Conservation (phyloP, 2,797 vertebrate species). For the Kryptolebias ocellatus region DNA sequence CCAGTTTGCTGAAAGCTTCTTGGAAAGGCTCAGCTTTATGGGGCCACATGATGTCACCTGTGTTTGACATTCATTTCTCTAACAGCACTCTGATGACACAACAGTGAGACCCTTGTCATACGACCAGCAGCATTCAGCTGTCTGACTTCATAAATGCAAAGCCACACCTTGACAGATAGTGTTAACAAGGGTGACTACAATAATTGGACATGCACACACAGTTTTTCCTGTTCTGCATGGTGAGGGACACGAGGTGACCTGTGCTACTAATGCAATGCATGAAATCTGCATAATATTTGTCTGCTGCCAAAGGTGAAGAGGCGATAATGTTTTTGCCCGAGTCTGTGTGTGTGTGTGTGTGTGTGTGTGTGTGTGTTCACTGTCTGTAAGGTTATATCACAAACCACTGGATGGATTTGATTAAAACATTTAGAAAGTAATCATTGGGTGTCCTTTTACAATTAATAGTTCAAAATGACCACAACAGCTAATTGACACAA, state of each 20-base stretch:
- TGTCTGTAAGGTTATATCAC: too few relatives aligned
- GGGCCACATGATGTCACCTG: conserved; percentile 36
- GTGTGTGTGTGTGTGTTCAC: too few relatives aligned
- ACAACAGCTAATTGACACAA: too few relatives aligned
- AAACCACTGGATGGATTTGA: too few relatives aligned
- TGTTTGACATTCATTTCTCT: conserved; percentile 56
- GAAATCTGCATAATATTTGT: conserved; percentile 13
- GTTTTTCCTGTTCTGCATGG: conserved; percentile 26
- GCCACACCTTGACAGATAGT: conserved; percentile 66
- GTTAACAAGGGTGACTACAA: conserved; percentile 54
- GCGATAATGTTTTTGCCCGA: too few relatives aligned
- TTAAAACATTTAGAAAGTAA: too few relatives aligned
- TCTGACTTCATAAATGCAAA: conserved; percentile 54
- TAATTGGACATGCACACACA: conserved; percentile 31
- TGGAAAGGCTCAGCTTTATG: not conserved
- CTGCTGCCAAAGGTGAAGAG: too few relatives aligned
- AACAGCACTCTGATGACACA: conserved; percentile 22
- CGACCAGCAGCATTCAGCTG: conserved; percentile 44
- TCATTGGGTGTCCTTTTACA: too few relatives aligned
- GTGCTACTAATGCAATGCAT: conserved; percentile 2
- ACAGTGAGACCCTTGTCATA: conserved; percentile 14
- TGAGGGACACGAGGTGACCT: conserved; percentile 51
- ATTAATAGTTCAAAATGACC: too few relatives aligned
- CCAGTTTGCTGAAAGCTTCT: conserved; percentile 28
- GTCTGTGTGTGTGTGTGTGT: too few relatives aligned